These are phyloP conservation scores for Eupithecia insigniata DNA, from an alignment of 2,888 invertebrate species.

Conservation along the genomic window DNA sequence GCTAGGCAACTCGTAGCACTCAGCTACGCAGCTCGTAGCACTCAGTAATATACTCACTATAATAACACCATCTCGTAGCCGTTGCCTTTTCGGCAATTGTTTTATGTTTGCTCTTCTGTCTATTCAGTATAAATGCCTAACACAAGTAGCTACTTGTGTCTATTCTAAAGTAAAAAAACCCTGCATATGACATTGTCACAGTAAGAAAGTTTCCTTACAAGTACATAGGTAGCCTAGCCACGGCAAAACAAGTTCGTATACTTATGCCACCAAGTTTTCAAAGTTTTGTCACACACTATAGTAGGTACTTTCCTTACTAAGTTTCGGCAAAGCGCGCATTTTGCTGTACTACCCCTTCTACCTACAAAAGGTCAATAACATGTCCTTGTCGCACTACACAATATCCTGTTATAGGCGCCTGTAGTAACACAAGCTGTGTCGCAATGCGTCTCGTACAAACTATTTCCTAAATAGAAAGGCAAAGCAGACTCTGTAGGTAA, in stretches of 20 bases:
- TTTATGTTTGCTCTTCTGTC: background rate
- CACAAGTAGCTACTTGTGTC: background rate
- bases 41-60: background rate
- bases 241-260: background rate
- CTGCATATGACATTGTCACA: too few species aligned
- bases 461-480: constrained; percentile 4
- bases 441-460: constrained; percentile 5
- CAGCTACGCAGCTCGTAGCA: background rate
- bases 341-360: background rate
- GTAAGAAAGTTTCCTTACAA: too few species aligned
- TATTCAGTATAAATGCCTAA: background rate
- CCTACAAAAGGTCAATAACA: background rate
- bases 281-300: too few species aligned
- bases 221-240: background rate
- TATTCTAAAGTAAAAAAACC: too few species aligned
- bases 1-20: background rate
- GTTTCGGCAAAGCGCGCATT: background rate
- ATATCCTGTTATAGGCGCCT: constrained; percentile 6
- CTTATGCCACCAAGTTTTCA: background rate
- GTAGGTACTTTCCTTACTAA: background rate
- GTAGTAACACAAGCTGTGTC: background rate
- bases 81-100: background rate
- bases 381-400: constrained; percentile 2
- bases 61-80: background rate
- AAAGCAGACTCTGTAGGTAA: background rate